Evolutionary conservation across 2,113 vertebrate species (phyloP), one percentile per base, ranked within the genome.

Genomic region (Panurus biarmicus): DNA sequence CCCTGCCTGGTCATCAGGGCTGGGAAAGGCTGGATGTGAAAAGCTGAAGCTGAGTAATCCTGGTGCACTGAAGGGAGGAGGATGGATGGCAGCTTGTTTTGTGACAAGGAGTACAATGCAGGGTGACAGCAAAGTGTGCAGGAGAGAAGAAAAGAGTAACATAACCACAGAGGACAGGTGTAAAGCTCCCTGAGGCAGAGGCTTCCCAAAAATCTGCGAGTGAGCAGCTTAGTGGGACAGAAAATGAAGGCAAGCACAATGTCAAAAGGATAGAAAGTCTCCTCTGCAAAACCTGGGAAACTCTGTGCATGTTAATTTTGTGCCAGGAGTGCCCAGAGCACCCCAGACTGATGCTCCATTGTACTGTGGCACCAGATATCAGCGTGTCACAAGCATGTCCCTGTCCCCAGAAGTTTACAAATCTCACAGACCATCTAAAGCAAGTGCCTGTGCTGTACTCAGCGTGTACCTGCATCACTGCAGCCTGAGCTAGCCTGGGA

Each of bases 401-500:
- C 29, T 16, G 44, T 57, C 60, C 60, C n/a, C 50, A n/a, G 53
- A 5, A 58, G 45, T n/a, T 69, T 9, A 18, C 0, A 10, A 8
- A 28, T 35, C 65, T 70, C 69, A 20, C 0, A 44, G 60, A n/a
- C 17, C 11, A 26, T 4, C 7, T 2, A 36, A 28, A 86, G 28
- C 54, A 47, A 1, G 14, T 22, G 35, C 20, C 62, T 76, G 69
- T 8, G 42, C 72, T 50, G 56, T 20, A 16, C 8, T 3, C 11
- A n/a, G 53, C 0, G 0, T 29, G 45, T 5, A 12, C 51, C 12
- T 47, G 6, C 61, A 3, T 4, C 0, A 0, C 71, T 50, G 71
- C 61, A 93, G 75, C 62, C 76, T 31, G 51, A 25, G 62, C 71
- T 26, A 3, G 15, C 14, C 90, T 20, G 72, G 66, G 72, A 28